Evolutionary conservation across 2,797 vertebrate genomes (phyloP), one percentile per base, ranked within the genome.

Genomic region (Chelon auratus): DNA sequence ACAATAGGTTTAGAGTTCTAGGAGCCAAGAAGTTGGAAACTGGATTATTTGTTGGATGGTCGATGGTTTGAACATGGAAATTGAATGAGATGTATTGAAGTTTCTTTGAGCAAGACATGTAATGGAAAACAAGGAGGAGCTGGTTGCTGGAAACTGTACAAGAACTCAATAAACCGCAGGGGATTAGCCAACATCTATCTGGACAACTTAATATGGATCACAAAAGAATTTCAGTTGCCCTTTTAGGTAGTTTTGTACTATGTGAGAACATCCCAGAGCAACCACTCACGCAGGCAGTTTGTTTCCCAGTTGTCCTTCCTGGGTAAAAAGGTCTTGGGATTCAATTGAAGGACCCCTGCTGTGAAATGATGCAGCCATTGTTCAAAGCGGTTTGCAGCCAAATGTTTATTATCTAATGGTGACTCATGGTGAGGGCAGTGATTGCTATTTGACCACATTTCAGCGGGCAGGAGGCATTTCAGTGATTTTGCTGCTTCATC

Each of bases 231-330:
- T 58, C 37, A 39, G 72, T 55, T 85, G 66, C 61, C 80, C 81
- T 88, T 86, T 88, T 47, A 51, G 60, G 33, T 68, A 63, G 36
- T 24, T 77, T 81, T 64, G 51, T 33, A 40, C 52, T 66, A 68
- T 77, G 72, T 78, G 82, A 72, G 71, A 84, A 73, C 57, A 63
- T 84, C 79, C 62, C 63, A 42, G 72, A 83, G 82, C 68, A 78
- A 78, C 80, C 33, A 40, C 43, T 78, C 62, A 60, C 0, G 0
- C 62, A 81, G 58, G 48, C 55, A 40, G 48, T 50, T 45, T 62
- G 69, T 75, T 54, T 58, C 12, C 12, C 30, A 7, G 30, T 77
- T 67, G 33, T 80, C 33, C 59, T 50, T 79, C 47, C 37, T 75
- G 40, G 68, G 64, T 72, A 68, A 77, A 83, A 74, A 79, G 73